A percentile compares a stretch with the other conserved stretches of the same genome.
Evolutionary conservation across 1,140 invertebrate genomes (phyloP).

Genomic region (Cataglyphis hispanica): DNA sequence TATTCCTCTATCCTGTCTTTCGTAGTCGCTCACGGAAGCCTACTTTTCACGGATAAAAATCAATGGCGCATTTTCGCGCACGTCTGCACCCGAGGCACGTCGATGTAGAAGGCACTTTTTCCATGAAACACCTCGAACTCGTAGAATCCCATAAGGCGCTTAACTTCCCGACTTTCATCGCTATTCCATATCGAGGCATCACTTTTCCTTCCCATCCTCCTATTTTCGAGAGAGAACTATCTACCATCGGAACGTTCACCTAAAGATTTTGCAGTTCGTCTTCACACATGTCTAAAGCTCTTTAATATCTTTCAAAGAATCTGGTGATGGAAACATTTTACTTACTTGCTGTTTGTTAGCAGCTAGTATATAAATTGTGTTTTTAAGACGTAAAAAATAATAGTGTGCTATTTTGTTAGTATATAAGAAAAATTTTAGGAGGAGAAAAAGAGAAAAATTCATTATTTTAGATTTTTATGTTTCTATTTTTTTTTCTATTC

Average conservation of each 20-base stretch:
- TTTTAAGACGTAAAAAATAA: not conserved
- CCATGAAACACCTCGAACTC: slow-evolving; percentile 65
- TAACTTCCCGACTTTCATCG: slow-evolving; percentile 75
- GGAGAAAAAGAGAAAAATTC: not conserved
- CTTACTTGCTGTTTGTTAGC: not conserved
- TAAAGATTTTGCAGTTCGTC: slow-evolving; percentile 40
- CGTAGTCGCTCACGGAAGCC: slow-evolving; percentile 61
- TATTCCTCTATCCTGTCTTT: slow-evolving; percentile 41
- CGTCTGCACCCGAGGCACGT: slow-evolving; percentile 74
- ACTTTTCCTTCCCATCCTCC: slow-evolving; percentile 30
- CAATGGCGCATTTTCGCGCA: slow-evolving; percentile 72
- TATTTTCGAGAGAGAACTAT: slow-evolving; percentile 24
- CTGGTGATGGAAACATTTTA: slow-evolving; percentile 5
- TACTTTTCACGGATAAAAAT: slow-evolving; percentile 78
- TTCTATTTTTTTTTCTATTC: not conserved
- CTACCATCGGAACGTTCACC: slow-evolving; percentile 10
- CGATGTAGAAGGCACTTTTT: slow-evolving; percentile 69
- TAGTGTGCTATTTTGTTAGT: not conserved
- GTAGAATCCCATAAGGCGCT: slow-evolving; percentile 71
- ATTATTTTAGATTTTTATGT: slow-evolving; percentile 10
- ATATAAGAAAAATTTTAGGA: not conserved
- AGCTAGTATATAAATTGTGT: not conserved
- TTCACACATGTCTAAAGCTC: slow-evolving; percentile 24
- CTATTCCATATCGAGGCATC: slow-evolving; percentile 65
- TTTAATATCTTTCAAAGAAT: slow-evolving; percentile 19